Percentiles rank a stretch among this genome's conserved stretches.
Conservation (phyloP, 2,797 vertebrate species). For the Craterocephalus amniculus region DNA sequence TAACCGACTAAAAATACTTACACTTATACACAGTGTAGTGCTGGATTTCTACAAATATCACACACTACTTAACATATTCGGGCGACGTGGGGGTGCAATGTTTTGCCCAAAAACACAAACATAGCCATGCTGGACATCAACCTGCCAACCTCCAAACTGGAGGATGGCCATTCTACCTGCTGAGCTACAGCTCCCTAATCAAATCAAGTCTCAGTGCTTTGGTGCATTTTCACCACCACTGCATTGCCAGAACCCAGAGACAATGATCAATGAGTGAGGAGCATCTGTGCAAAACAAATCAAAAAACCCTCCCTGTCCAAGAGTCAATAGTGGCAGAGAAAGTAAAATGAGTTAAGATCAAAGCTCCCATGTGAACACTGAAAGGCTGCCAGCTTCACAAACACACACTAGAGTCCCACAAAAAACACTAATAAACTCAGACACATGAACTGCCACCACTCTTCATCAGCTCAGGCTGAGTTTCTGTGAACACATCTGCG, state of each 20-base stretch:
- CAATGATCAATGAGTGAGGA: not conserved
- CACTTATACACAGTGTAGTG: too few relatives aligned
- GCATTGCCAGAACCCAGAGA: not conserved
- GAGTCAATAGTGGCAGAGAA: constrained; percentile 21
- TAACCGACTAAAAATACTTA: too few relatives aligned
- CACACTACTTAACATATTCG: not conserved
- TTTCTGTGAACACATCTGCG: not conserved
- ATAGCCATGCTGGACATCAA: not conserved
- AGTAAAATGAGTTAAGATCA: constrained; percentile 39
- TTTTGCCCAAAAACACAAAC: not conserved
- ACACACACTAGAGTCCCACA: constrained; percentile 10
- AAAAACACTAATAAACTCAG: constrained; percentile 22
- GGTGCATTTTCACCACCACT: not conserved
- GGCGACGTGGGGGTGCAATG: not conserved
- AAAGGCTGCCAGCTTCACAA: constrained; percentile 25
- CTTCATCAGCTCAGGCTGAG: not conserved
- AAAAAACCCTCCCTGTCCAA: not conserved
- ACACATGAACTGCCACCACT: constrained; percentile 15
- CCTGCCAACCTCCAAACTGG: not conserved
- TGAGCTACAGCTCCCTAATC: too few relatives aligned
- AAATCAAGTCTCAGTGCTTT: too few relatives aligned
- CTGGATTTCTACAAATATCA: too few relatives aligned
- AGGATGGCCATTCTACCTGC: not conserved
- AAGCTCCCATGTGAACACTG: constrained; percentile 15
- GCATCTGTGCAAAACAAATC: constrained; percentile 2